These are phyloP conservation scores for Isichthys henryi DNA, from an alignment of 2,113 vertebrate species.

Conservation along the genomic window DNA sequence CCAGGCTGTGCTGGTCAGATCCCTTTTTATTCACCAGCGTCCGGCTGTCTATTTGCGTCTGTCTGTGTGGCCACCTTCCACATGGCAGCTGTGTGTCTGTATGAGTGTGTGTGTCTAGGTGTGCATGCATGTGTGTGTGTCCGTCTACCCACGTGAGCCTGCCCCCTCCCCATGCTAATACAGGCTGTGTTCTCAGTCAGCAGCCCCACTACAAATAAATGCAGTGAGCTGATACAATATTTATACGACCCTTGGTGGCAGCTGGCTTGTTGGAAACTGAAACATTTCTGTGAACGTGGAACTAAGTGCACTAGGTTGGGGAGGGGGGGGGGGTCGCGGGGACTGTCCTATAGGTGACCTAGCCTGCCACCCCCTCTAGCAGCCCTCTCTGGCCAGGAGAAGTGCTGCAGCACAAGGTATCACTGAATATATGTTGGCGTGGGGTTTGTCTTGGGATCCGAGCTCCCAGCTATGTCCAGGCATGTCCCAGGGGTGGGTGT, in stretches of 20 bases:
- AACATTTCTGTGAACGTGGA: background rate
- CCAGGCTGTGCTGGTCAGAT: background rate
- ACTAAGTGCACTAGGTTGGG: background rate
- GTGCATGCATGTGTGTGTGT: background rate
- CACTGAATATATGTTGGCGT: background rate
- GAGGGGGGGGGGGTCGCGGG: no score
- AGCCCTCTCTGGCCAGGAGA: background rate
- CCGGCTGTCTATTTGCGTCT: background rate
- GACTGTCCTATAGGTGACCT: background rate
- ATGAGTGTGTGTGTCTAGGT: background rate
- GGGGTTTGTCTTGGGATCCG: background rate
- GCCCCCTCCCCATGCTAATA: background rate
- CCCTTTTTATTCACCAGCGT: background rate
- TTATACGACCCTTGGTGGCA: background rate
- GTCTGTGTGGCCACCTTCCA: background rate
- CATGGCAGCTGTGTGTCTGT: background rate
- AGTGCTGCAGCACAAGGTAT: background rate
- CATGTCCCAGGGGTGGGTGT: background rate
- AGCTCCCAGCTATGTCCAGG: background rate
- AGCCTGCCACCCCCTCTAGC: background rate
- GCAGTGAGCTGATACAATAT: conserved; percentile 15
- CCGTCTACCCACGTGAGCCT: background rate
- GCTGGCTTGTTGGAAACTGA: conserved; percentile 7
- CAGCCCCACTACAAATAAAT: conserved; percentile 11
- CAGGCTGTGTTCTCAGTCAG: conserved; percentile 9